Evolutionary conservation across 2,888 invertebrate genomes (phyloP).

Genomic region (Leucania comma): DNA sequence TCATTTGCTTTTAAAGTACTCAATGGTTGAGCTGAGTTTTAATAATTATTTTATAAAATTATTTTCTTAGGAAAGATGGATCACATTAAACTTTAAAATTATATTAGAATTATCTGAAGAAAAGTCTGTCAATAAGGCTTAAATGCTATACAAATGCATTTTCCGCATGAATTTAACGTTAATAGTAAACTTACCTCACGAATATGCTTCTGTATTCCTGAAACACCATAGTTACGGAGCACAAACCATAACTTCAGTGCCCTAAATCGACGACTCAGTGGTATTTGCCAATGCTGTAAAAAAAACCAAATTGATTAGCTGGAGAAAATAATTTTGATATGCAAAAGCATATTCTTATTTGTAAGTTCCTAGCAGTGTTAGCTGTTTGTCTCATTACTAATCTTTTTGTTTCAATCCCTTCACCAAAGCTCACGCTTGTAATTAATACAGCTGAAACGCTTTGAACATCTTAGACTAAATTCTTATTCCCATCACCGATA

Average conservation of each 20-base stretch:
- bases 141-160: too few species aligned
- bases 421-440: neutral
- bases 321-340: neutral
- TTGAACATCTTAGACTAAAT: neutral
- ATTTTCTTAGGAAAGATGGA: too few species aligned
- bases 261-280: conserved; percentile 97
- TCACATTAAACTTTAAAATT: too few species aligned
- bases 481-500: conserved; percentile 10
- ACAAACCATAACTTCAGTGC: conserved; percentile 99
- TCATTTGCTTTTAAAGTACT: too few species aligned
- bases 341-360: neutral
- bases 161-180: too few species aligned
- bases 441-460: neutral
- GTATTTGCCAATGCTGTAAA: conserved; percentile 98
- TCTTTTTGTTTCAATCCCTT: neutral
- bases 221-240: conserved; percentile 97
- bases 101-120: too few species aligned
- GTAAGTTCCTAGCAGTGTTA: neutral
- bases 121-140: too few species aligned
- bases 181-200: conserved; percentile 93
- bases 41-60: too few species aligned
- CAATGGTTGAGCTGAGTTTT: too few species aligned
- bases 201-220: conserved; percentile 97
- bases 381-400: neutral
- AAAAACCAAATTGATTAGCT: neutral